Evolutionary conservation across 2,888 invertebrate genomes (phyloP), one percentile per base, ranked within the genome.

Genomic region (Oscheius sp.): DNA sequence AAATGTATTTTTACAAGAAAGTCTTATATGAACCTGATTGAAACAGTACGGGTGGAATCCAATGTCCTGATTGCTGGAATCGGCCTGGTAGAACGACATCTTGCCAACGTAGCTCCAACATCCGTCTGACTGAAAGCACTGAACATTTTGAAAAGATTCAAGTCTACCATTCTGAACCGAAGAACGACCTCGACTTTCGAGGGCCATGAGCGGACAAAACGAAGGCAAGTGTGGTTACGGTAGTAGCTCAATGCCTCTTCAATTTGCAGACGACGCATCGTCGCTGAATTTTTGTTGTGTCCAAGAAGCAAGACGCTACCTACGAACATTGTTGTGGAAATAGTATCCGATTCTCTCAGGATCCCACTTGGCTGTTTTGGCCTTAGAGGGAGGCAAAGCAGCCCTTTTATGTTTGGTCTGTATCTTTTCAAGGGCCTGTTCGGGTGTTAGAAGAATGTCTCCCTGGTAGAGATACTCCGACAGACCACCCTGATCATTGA

Each of bases 21-120:
- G 4, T 42, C 3, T 42, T 42, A 7, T 42, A 2, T 51, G 7
- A 48, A 50, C 74, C 73, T 51, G 80, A 78, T 58, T 74, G 62
- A 47, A 73, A 47, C 37, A 76, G 65, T 10, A 47, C 71, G n/a
- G 42, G 42, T 59, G 77, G 76, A 51, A 63, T 7, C 63, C 63
- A 5, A 63, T 63, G 21, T 47, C 50, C 48, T 63, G 63, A 4
- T n/a, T 10, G 13, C 63, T 48, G 33, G 47, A 48, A 48, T 21
- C 42, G 11, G 21, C n/a, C n/a, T 68, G 33, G 10, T 35, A 53
- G 7, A n/a, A 11, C 4, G 21, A 4, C 13, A 55, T 32, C 55
- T 71, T 75, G 1, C 84, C 81, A 47, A 83, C 76, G 73, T 80
- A 82, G 66, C 81, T 80, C 82, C 82, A 83, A 55, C 83, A 81